Evolutionary conservation across 2,113 vertebrate species (phyloP).

Genomic region (Oceanites oceanicus): DNA sequence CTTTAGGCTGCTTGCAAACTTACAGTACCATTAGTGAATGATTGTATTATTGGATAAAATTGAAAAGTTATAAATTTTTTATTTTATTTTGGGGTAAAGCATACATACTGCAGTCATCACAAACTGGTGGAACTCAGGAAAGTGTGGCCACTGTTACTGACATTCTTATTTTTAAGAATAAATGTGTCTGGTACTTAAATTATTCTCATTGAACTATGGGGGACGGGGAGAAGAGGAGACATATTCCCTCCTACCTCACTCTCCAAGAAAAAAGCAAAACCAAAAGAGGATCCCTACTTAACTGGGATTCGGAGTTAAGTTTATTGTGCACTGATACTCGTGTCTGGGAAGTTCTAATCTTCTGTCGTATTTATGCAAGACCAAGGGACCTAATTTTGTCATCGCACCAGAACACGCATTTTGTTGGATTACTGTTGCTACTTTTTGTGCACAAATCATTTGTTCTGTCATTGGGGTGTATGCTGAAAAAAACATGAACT

Average conservation of each 20-base stretch:
- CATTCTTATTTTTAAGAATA: not conserved
- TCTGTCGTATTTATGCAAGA: not conserved
- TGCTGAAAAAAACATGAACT: not conserved
- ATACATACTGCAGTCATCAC: not conserved
- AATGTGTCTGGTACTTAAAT: not conserved
- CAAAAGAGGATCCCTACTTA: not conserved
- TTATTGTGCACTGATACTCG: not conserved
- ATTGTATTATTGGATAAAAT: not conserved
- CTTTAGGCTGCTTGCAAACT: not conserved
- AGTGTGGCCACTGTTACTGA: not conserved
- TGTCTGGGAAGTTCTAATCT: not conserved
- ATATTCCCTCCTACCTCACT: not conserved
- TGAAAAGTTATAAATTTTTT: not conserved
- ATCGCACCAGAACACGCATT: not conserved
- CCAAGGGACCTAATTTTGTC: not conserved
- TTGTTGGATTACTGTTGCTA: not conserved
- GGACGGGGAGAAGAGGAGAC: not conserved
- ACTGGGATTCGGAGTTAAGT: not conserved
- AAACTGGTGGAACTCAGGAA: not conserved
- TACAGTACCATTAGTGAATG: not conserved
- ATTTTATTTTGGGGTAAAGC: not conserved
- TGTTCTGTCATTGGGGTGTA: not conserved
- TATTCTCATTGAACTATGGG: not conserved
- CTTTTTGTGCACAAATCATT: not conserved
- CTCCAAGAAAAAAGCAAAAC: not conserved